Evolutionary conservation across 2,888 invertebrate species (phyloP), one percentile per base, ranked within the genome.

Genomic region (Caenorhabditis uteleia): DNA sequence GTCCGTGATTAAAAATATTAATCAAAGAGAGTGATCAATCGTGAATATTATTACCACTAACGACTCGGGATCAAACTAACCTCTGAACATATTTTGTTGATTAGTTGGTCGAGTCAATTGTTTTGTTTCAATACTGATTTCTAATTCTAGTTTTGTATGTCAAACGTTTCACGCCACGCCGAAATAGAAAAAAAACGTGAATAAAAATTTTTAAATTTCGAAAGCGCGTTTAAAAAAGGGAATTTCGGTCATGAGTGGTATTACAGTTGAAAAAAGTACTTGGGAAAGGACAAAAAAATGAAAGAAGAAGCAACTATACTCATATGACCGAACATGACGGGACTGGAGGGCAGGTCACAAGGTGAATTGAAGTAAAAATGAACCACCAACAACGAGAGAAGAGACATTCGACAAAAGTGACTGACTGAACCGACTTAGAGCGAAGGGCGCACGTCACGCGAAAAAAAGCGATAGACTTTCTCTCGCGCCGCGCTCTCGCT

Each of bases 301-400:
- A 10, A 33, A 18, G n/a, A 26, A 20, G 18, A 29, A 33, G 8
- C 16, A 55, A 16, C 42, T 23, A 31, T 21, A 14, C 40, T 62
- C 64, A 64, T 64, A 64, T 64, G 62, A 62, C 62, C 56, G 56
- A 60, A 60, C 54, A 60, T 49, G 51, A 50, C 36, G 26, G 20
- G 51, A 47, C 56, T 46, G 61, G 62, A 33, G 20, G 51, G 51
- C 56, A 51, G 61, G 62, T 62, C 62, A 62, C 56, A 56, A 62
- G 62, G 51, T 56, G 27, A 61, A 61, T 42, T 61, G 55, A 46
- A 60, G 54, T 54, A 60, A 60, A 60, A 47, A 51, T 48, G 44
- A 53, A 54, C 44, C 48, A 51, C 34, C 47, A 36, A 29, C 27
- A 44, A 40, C 20, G 39, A 45, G 34, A 39, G 29, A 31, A 49